Conservation (phyloP, 2,888 invertebrate genomes). For the Noctua pronuba region DNA sequence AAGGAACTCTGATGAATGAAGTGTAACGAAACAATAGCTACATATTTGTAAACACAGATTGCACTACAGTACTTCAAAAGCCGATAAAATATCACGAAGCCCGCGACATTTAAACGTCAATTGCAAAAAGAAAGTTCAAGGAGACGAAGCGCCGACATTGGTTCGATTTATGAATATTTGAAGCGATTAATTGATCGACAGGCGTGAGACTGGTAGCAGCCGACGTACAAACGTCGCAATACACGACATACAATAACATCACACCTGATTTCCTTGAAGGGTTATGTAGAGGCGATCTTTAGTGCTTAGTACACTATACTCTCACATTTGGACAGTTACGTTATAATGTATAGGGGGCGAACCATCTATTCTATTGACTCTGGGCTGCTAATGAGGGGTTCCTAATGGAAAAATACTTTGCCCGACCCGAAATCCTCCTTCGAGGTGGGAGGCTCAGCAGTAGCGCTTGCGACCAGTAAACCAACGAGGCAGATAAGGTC, state of each 20-base stretch:
- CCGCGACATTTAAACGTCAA: conserved; percentile 45
- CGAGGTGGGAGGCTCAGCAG: background rate
- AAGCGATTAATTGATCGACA: conserved; percentile 76
- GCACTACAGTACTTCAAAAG: conserved; percentile 14
- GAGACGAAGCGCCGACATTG: conserved; percentile 68
- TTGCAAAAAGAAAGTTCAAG: conserved; percentile 82
- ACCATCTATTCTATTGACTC: too few species aligned
- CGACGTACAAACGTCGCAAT: conserved; percentile 56
- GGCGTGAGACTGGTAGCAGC: conserved; percentile 80
- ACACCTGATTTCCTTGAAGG: background rate
- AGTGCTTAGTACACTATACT: background rate
- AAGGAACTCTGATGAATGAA: background rate
- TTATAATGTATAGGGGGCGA: background rate
- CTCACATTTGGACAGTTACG: background rate
- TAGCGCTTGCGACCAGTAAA: background rate
- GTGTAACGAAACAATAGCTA: conserved; percentile 14
- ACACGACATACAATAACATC: conserved; percentile 13
- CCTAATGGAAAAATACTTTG: background rate
- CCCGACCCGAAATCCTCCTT: background rate
- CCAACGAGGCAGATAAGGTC: background rate
- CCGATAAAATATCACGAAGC: conserved; percentile 14
- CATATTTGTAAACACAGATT: conserved; percentile 6
- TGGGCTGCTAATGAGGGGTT: background rate
- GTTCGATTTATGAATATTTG: conserved; percentile 79
- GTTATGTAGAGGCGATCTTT: background rate